These are phyloP conservation scores for Drosophila albomicans DNA, from an alignment of 1,140 invertebrate species.

Conservation along the genomic window DNA sequence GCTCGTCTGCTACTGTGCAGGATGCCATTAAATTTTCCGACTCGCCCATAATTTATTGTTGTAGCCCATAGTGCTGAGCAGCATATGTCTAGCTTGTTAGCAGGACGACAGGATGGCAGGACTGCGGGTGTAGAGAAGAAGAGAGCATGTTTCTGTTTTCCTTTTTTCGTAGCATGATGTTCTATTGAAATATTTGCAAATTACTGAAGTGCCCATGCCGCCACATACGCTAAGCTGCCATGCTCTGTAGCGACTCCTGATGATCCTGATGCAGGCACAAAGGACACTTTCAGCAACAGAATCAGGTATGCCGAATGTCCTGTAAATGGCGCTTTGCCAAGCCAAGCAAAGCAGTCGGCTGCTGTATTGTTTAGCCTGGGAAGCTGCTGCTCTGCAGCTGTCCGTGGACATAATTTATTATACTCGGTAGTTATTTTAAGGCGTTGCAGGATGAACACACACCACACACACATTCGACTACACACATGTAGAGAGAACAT, in stretches of 20 bases:
- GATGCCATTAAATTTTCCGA: slow-evolving; percentile 61
- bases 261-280: slow-evolving; percentile 50
- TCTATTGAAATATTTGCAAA: slow-evolving; percentile 83
- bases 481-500: slow-evolving; percentile 24
- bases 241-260: slow-evolving; percentile 40
- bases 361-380: slow-evolving; percentile 47
- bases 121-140: neutral
- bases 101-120: slow-evolving; percentile 14
- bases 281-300: slow-evolving; percentile 62
- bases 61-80: slow-evolving; percentile 37
- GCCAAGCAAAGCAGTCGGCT: slow-evolving; percentile 19
- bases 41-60: slow-evolving; percentile 74
- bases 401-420: slow-evolving; percentile 76
- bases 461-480: slow-evolving; percentile 19
- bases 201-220: slow-evolving; percentile 56
- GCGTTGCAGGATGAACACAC: slow-evolving; percentile 47
- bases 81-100: slow-evolving; percentile 68
- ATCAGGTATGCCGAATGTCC: slow-evolving; percentile 77
- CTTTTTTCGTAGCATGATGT: slow-evolving; percentile 60
- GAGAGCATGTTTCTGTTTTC: slow-evolving; percentile 18
- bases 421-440: slow-evolving; percentile 71
- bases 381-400: slow-evolving; percentile 42
- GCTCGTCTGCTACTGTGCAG: slow-evolving; percentile 30
- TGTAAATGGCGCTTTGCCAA: slow-evolving; percentile 51
- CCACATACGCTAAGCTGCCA: slow-evolving; percentile 10